Evolutionary conservation across 2,797 vertebrate species (phyloP).

Genomic region (Melanotaenia maccullochi): DNA sequence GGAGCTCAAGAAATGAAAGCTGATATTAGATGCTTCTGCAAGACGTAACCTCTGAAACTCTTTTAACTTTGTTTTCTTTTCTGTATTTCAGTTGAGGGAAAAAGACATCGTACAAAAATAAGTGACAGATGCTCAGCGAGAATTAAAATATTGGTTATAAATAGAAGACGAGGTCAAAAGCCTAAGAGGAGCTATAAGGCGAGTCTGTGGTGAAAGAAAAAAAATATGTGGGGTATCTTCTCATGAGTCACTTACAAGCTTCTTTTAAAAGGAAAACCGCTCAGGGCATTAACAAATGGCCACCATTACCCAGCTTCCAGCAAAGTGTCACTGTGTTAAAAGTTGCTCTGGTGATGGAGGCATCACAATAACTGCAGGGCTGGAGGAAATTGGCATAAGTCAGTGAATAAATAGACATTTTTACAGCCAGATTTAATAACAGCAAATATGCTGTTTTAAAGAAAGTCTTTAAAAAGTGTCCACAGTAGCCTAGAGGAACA

Average conservation of each 20-base stretch:
- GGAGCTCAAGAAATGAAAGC: constrained; percentile 57
- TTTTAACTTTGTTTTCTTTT: constrained; percentile 72
- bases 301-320: constrained; percentile 22
- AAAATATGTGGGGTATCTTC: constrained; percentile 29
- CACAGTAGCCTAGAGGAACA: constrained; percentile 19
- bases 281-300: constrained; percentile 33
- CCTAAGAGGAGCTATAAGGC: constrained; percentile 52
- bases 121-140: constrained; percentile 49
- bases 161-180: constrained; percentile 48
- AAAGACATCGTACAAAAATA: constrained; percentile 53
- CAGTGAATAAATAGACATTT: constrained; percentile 31
- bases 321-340: constrained; percentile 42
- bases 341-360: constrained; percentile 42
- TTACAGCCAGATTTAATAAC: constrained; percentile 44
- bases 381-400: constrained; percentile 23
- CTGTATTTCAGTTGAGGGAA: constrained; percentile 47
- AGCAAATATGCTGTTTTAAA: constrained; percentile 18
- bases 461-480: constrained; percentile 20
- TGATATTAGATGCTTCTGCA: constrained; percentile 60
- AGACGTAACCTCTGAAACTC: constrained; percentile 48
- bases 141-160: constrained; percentile 53
- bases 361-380: constrained; percentile 47
- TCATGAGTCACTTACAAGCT: constrained; percentile 32
- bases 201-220: constrained; percentile 23
- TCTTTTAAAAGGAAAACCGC: constrained; percentile 42